phyloP scores from a whole-genome alignment of 2,888 invertebrate species.

The Sepioteuthis lessoniana region DNA sequence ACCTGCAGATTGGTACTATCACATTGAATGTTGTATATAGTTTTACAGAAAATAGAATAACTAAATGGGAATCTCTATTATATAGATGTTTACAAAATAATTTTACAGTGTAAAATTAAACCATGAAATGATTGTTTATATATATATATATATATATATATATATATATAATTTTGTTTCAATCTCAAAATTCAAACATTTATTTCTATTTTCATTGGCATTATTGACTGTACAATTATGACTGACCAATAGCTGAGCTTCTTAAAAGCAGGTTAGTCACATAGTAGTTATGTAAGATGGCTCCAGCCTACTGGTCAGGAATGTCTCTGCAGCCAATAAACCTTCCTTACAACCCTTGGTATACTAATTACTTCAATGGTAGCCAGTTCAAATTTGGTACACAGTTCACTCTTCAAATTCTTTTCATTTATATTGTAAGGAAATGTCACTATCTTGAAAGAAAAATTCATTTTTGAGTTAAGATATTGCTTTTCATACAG shows the following conservation, averaged over 20 bases:
- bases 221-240: not conserved
- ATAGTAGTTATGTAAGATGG: not conserved
- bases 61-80: no score
- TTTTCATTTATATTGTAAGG: not conserved
- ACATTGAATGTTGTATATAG: no score
- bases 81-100: no score
- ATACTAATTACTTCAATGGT: constrained; percentile 8
- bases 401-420: not conserved
- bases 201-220: no score
- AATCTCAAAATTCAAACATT: not conserved
- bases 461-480: no score
- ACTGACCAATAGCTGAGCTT: not conserved
- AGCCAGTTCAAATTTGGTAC: constrained; percentile 21
- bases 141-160: no score
- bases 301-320: constrained; percentile 33
- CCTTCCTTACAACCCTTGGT: not conserved
- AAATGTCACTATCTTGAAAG: not conserved
- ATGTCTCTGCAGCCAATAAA: not conserved
- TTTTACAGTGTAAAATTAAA: no score
- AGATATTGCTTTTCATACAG: no score
- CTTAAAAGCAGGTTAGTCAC: constrained; percentile 9
- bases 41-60: no score
- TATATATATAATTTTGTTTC: no score
- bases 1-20: no score
- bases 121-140: no score